Percentiles rank a stretch among this genome's conserved stretches.
These are phyloP conservation scores for Nebria ingens DNA, from an alignment of 1,140 invertebrate genomes.

Conservation along the genomic window DNA sequence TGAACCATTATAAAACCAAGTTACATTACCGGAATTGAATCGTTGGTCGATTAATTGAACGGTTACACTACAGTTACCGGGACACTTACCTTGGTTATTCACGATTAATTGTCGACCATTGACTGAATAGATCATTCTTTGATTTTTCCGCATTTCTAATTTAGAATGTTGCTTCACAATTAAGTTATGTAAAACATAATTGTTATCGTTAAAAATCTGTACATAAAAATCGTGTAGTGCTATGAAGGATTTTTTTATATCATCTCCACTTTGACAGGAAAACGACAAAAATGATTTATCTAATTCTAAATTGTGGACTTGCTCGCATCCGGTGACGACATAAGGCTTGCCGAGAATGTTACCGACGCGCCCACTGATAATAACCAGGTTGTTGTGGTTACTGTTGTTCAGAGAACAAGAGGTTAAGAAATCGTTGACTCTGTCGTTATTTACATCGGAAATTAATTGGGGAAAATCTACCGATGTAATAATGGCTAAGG, in stretches of 20 bases:
- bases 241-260: slow-evolving; percentile 28
- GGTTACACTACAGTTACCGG: slow-evolving; percentile 48
- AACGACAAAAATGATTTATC: slow-evolving; percentile 30
- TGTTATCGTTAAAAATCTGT: slow-evolving; percentile 27
- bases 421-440: slow-evolving; percentile 52
- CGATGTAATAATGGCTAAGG: slow-evolving; percentile 36
- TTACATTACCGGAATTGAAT: slow-evolving; percentile 34
- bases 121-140: slow-evolving; percentile 41
- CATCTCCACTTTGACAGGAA: slow-evolving; percentile 39
- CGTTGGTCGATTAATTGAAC: slow-evolving; percentile 47
- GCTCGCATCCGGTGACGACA: slow-evolving; percentile 39
- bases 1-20: slow-evolving; percentile 44
- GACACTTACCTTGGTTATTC: slow-evolving; percentile 53
- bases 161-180: neutral
- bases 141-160: slow-evolving; percentile 29
- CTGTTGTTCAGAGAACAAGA: slow-evolving; percentile 40
- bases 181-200: neutral
- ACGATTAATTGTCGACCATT: slow-evolving; percentile 47
- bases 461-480: slow-evolving; percentile 58
- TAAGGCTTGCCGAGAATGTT: slow-evolving; percentile 44
- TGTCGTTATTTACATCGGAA: slow-evolving; percentile 59
- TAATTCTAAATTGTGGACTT: slow-evolving; percentile 34
- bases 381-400: slow-evolving; percentile 45
- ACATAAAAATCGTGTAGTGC: slow-evolving; percentile 33
- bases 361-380: slow-evolving; percentile 53